These are phyloP conservation scores for Laticauda colubrina DNA, from an alignment of 2,113 vertebrate genomes.

Conservation along the genomic window DNA sequence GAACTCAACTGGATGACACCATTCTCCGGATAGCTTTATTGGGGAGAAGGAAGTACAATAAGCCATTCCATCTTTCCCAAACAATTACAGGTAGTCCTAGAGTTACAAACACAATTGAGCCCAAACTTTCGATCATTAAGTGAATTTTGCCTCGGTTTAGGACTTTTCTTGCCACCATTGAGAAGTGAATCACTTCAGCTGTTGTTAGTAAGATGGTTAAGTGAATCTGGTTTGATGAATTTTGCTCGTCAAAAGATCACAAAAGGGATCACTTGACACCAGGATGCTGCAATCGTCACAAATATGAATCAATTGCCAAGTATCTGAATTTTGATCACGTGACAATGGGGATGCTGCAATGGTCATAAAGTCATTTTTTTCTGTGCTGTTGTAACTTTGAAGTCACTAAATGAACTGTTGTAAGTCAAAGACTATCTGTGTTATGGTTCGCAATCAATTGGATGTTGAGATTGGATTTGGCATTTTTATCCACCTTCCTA, in stretches of 20 bases:
- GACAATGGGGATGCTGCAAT: not conserved
- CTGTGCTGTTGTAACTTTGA: not conserved
- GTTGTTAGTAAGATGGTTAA: not conserved
- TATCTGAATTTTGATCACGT: not conserved
- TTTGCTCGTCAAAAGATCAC: not conserved
- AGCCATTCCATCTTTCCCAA: not conserved
- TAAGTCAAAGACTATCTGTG: not conserved
- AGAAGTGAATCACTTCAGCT: not conserved
- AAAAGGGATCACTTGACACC: not conserved
- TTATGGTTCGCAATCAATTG: not conserved
- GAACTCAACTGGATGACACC: conserved; percentile 81
- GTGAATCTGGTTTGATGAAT: not conserved
- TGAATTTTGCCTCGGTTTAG: too few relatives aligned
- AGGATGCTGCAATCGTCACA: rapidly evolving
- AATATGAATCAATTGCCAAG: not conserved
- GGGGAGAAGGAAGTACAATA: not conserved
- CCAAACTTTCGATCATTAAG: not conserved
- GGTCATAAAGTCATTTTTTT: not conserved
- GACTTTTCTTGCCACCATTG: not conserved
- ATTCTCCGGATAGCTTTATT: conserved; percentile 87
- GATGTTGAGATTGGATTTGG: not conserved
- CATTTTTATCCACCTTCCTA: not conserved
- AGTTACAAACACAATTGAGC: not conserved
- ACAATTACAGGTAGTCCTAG: not conserved
- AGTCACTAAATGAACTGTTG: not conserved